These are phyloP conservation scores for Reticulitermes speratus DNA, from an alignment of 1,140 invertebrate species.

Conservation along the genomic window DNA sequence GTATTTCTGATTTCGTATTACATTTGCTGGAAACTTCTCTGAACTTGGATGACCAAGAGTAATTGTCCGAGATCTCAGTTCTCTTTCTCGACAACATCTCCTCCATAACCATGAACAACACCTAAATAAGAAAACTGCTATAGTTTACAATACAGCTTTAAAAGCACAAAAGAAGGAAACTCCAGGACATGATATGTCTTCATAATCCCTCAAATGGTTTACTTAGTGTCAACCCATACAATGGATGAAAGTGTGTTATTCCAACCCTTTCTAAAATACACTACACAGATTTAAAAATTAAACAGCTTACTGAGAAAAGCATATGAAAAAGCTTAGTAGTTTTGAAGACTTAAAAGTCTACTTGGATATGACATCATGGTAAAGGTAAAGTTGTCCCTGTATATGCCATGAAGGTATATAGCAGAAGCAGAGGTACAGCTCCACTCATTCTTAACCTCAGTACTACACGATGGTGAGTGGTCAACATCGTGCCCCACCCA, in stretches of 20 bases:
- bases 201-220: not conserved
- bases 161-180: constrained; percentile 20
- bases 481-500: no score
- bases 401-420: no score
- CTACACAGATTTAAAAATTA: not conserved
- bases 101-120: constrained; percentile 65
- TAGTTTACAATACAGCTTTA: not conserved
- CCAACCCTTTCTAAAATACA: no score
- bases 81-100: constrained; percentile 65
- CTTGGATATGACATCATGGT: no score
- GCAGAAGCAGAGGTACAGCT: no score
- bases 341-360: no score
- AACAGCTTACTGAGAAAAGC: not conserved
- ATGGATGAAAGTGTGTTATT: no score
- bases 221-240: no score
- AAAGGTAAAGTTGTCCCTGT: no score
- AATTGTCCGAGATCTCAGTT: constrained; percentile 64
- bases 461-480: no score
- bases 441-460: no score
- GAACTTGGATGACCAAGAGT: constrained; percentile 60
- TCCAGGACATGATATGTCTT: not conserved
- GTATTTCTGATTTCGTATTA: constrained; percentile 99
- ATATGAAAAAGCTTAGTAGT: not conserved
- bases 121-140: constrained; percentile 48
- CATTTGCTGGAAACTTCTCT: constrained; percentile 89